A percentile compares a stretch with the other conserved stretches of the same genome.
Conservation (phyloP, 2,797 vertebrate genomes). For the Pangasius djambal region DNA sequence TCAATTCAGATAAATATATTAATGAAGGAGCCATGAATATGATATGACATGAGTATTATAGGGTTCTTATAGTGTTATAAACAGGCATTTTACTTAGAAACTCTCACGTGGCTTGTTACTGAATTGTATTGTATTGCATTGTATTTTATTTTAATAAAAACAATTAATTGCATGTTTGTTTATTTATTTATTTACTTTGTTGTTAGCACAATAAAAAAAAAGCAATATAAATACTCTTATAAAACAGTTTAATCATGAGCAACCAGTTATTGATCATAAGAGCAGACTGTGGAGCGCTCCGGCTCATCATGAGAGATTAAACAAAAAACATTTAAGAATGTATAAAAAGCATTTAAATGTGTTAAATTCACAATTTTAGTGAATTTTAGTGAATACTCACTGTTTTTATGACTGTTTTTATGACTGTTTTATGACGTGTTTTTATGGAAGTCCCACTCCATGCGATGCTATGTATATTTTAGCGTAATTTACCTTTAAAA, state of each 20-base stretch:
- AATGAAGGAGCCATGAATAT: neutral
- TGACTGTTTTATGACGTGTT: no score
- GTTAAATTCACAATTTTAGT: neutral
- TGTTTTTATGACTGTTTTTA: neutral
- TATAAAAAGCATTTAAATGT: neutral
- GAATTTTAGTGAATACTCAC: neutral
- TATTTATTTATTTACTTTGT: neutral
- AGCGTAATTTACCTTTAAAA: no score
- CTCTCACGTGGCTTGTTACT: no score
- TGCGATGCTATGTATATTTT: neutral
- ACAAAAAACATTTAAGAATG: neutral
- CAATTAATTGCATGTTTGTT: neutral
- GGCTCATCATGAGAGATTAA: neutral
- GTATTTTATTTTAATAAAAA: neutral
- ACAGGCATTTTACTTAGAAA: neutral
- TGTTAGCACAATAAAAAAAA: neutral
- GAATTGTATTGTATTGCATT: neutral
- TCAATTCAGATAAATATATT: slow-evolving; percentile 2
- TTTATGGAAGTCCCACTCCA: neutral
- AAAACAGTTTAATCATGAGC: neutral
- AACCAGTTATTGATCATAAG: neutral
- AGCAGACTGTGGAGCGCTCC: no score
- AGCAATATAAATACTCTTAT: neutral
- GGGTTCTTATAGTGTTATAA: neutral
- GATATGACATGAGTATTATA: neutral